Percentiles rank a stretch among this genome's conserved stretches.
Conservation (phyloP, 2,797 vertebrate species). For the Lutjanus campechanus region DNA sequence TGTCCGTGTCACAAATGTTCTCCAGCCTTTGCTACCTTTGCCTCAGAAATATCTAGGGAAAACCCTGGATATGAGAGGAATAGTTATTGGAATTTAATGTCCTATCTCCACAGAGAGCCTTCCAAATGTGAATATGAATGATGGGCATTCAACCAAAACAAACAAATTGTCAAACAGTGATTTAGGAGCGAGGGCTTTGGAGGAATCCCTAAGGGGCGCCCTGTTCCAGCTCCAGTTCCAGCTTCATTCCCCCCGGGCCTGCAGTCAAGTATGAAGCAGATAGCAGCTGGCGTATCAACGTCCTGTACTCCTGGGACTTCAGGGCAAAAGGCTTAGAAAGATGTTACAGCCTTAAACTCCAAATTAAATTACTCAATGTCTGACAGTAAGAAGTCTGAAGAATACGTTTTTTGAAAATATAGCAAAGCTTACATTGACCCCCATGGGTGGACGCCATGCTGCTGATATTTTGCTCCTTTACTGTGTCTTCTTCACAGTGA, state of each 20-base stretch:
- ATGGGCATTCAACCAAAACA: slow-evolving; percentile 73
- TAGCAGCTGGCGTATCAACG: slow-evolving; percentile 71
- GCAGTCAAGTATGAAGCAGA: slow-evolving; percentile 74
- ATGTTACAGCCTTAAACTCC: slow-evolving; percentile 49
- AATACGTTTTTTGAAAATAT: slow-evolving; percentile 3
- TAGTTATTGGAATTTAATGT: slow-evolving; percentile 42
- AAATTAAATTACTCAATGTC: slow-evolving; percentile 41
- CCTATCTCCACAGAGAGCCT: slow-evolving; percentile 32
- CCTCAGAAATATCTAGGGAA: too few relatives aligned
- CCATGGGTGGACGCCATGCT: neutral
- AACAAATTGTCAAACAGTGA: slow-evolving; percentile 65
- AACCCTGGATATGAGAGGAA: slow-evolving; percentile 4
- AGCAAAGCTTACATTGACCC: neutral
- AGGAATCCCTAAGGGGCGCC: slow-evolving; percentile 55
- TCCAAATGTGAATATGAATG: slow-evolving; percentile 58
- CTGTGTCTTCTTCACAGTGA: slow-evolving; percentile 17
- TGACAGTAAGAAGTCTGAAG: slow-evolving; percentile 10
- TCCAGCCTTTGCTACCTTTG: too few relatives aligned
- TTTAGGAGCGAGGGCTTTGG: slow-evolving; percentile 53
- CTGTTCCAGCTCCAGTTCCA: slow-evolving; percentile 56
- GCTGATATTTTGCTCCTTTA: slow-evolving; percentile 9
- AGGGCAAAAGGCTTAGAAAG: slow-evolving; percentile 54
- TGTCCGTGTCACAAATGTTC: too few relatives aligned
- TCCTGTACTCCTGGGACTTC: slow-evolving; percentile 58
- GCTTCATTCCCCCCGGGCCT: slow-evolving; percentile 57